phyloP scores from a whole-genome alignment of 2,113 vertebrate species.

The Salvelinus alpinus region DNA sequence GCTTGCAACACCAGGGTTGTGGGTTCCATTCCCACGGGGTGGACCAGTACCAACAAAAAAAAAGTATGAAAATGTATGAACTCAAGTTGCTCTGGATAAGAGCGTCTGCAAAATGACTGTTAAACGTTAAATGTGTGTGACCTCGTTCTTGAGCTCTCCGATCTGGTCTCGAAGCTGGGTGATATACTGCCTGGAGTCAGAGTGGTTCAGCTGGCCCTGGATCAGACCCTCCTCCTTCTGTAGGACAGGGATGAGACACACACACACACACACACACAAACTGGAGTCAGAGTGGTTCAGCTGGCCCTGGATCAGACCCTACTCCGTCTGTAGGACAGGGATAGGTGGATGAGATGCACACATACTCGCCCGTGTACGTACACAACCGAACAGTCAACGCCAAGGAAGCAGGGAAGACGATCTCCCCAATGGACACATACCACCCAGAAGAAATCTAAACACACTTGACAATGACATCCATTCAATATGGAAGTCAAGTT shows the following conservation, averaged over 20 bases:
- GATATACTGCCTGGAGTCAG: constrained; percentile 90
- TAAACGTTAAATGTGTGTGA: constrained; percentile 52
- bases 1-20: too few species aligned
- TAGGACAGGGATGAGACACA: not conserved
- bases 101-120: too few species aligned
- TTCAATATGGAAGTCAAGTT: not conserved
- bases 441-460: too few species aligned
- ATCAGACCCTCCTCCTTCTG: constrained; percentile 79
- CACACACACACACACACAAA: constrained; percentile 22
- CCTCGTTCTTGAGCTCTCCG: constrained; percentile 89
- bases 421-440: too few species aligned
- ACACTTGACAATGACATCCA: not conserved
- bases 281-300: constrained; percentile 91
- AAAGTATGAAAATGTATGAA: too few species aligned
- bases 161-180: constrained; percentile 90
- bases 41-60: too few species aligned
- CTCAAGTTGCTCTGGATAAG: too few species aligned
- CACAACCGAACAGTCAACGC: not conserved
- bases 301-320: constrained; percentile 90
- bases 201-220: constrained; percentile 91
- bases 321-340: constrained; percentile 34
- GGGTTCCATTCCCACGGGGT: too few species aligned
- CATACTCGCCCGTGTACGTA: not conserved
- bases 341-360: not conserved
- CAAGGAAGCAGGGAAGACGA: not conserved